Conservation (phyloP, 2,888 invertebrate species). For the Zeuzera pyrina region DNA sequence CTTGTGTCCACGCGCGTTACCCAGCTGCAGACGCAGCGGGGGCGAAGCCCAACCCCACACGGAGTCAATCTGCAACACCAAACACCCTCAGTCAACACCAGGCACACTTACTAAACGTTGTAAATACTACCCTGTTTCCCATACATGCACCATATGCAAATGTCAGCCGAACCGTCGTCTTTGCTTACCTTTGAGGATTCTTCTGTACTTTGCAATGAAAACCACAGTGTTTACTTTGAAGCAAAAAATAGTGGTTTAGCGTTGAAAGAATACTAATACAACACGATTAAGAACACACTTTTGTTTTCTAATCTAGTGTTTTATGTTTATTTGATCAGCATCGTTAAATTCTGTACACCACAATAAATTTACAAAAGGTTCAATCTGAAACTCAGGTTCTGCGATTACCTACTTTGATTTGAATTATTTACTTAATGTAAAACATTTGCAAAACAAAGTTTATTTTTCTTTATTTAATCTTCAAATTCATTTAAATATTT, state of each 20-base stretch:
- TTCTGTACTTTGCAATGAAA: too few species aligned
- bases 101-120: slow-evolving; percentile 16
- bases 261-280: too few species aligned
- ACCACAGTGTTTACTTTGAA: too few species aligned
- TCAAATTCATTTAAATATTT: too few species aligned
- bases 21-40: slow-evolving; percentile 86
- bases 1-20: slow-evolving; percentile 73
- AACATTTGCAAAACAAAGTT: too few species aligned
- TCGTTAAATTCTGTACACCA: not conserved
- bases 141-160: slow-evolving; percentile 59
- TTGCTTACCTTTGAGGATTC: slow-evolving; percentile 63
- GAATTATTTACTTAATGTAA: too few species aligned
- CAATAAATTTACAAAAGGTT: not conserved
- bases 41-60: slow-evolving; percentile 97
- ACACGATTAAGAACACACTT: too few species aligned
- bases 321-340: not conserved
- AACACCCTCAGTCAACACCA: slow-evolving; percentile 17
- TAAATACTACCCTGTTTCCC: slow-evolving; percentile 8
- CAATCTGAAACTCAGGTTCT: not conserved
- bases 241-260: too few species aligned
- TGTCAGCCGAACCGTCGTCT: slow-evolving; percentile 28
- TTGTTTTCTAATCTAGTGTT: not conserved
- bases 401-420: too few species aligned
- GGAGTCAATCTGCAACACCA: slow-evolving; percentile 86
- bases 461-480: too few species aligned